Evolutionary conservation across 1,140 invertebrate genomes (phyloP).

Genomic region (Metopolophium dirhodum): DNA sequence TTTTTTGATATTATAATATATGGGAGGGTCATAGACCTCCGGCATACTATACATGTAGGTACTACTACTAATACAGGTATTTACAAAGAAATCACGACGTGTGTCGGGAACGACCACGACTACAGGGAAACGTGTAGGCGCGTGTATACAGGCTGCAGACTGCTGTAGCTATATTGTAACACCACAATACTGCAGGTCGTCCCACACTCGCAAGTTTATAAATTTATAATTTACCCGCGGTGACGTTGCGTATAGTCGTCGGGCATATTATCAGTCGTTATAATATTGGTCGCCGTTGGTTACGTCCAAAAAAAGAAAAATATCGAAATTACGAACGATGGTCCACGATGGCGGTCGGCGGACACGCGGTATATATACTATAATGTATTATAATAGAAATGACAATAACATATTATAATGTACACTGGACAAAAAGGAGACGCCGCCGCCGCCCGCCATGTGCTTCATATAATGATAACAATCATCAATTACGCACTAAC

Average conservation of each 20-base stretch:
- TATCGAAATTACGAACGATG: not conserved
- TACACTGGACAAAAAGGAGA: not conserved
- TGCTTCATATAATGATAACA: conserved; percentile 24
- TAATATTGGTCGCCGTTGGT: not conserved
- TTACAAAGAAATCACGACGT: conserved; percentile 29
- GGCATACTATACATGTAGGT: not conserved
- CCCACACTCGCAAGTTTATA: conserved; percentile 21
- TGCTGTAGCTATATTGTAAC: not conserved
- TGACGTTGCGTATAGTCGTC: not conserved
- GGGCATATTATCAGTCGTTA: too few species aligned
- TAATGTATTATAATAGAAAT: not conserved
- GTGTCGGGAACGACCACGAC: conserved; percentile 10
- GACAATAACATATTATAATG: not conserved
- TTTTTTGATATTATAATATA: not conserved
- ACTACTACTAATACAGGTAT: not conserved
- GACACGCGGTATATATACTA: not conserved
- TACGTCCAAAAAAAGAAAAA: not conserved
- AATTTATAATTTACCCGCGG: not conserved
- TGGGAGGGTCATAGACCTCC: conserved; percentile 24
- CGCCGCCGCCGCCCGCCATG: not conserved
- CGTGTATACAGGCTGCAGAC: not conserved
- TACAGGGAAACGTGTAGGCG: conserved; percentile 26
- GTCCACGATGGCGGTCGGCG: not conserved
- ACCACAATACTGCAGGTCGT: not conserved
- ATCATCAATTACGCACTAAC: conserved; percentile 1